A percentile compares a stretch with the other conserved stretches of the same genome.
These are phyloP conservation scores for Spisula solida DNA, from an alignment of 2,888 invertebrate genomes.

Conservation along the genomic window DNA sequence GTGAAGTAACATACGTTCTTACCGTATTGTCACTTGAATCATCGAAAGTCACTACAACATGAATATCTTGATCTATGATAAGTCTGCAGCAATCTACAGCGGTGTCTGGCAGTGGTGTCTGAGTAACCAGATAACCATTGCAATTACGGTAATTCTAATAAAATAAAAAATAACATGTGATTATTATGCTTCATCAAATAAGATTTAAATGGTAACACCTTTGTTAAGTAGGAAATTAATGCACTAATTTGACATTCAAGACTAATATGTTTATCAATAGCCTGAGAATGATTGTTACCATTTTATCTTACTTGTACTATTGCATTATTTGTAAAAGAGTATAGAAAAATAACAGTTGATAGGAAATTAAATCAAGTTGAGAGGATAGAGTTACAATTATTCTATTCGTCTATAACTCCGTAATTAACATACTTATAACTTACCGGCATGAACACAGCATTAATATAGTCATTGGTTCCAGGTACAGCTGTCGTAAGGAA, in stretches of 20 bases:
- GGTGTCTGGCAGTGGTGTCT: constrained; percentile 24
- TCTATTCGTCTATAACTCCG: too few relatives aligned
- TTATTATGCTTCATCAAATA: too few relatives aligned
- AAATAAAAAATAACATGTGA: not conserved
- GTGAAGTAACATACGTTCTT: not conserved
- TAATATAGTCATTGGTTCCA: constrained; percentile 21
- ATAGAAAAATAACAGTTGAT: too few relatives aligned
- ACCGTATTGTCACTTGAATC: constrained; percentile 1
- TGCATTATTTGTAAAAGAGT: too few relatives aligned
- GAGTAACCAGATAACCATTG: not conserved
- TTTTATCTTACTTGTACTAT: too few relatives aligned
- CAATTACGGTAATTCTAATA: constrained; percentile 18
- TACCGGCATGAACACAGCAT: constrained; percentile 33
- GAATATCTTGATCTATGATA: constrained; percentile 18
- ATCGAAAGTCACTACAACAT: constrained; percentile 32
- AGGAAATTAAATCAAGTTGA: too few relatives aligned
- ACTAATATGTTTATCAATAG: too few relatives aligned
- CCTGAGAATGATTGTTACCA: too few relatives aligned
- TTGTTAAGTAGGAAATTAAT: too few relatives aligned
- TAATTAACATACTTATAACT: not conserved
- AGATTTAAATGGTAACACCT: too few relatives aligned
- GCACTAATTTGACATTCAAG: too few relatives aligned
- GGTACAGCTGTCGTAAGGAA: constrained; percentile 3
- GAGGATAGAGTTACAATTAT: not conserved
- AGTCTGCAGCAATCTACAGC: constrained; percentile 38